These are phyloP conservation scores for Crotalus helleri DNA, from an alignment of 2,113 vertebrate species.

Conservation along the genomic window DNA sequence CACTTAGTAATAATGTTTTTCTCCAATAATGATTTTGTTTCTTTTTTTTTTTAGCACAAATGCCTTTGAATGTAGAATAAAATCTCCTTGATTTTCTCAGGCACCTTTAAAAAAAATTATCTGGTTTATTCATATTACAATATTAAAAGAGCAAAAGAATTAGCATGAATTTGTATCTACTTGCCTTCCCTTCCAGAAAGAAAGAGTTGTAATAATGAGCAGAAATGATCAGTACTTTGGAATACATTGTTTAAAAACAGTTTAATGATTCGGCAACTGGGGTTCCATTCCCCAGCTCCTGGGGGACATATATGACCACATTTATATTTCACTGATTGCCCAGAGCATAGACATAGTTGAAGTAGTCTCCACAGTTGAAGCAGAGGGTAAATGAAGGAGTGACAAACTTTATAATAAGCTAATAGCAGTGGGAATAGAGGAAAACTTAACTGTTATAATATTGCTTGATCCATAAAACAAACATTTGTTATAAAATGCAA, in stretches of 20 bases:
- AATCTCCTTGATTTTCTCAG: neutral
- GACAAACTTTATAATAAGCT: neutral
- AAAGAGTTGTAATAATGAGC: neutral
- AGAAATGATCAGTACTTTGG: neutral
- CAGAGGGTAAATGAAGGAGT: neutral
- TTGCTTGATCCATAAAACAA: neutral
- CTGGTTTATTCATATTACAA: slow-evolving; percentile 13
- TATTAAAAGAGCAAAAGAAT: neutral
- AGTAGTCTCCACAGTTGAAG: neutral
- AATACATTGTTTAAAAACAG: neutral
- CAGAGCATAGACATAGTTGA: neutral
- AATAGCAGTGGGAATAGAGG: neutral
- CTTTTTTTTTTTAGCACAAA: neutral
- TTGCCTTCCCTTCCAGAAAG: neutral
- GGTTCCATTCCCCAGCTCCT: neutral
- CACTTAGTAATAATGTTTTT: neutral
- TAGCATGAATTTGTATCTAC: neutral
- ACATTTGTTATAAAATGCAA: neutral
- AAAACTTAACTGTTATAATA: neutral
- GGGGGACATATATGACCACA: neutral
- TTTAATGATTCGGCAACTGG: neutral
- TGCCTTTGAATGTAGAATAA: neutral
- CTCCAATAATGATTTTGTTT: neutral
- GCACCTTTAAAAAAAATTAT: neutral
- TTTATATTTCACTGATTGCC: neutral